phyloP scores from a whole-genome alignment of 2,888 invertebrate species.

The Druceiella hillmani region DNA sequence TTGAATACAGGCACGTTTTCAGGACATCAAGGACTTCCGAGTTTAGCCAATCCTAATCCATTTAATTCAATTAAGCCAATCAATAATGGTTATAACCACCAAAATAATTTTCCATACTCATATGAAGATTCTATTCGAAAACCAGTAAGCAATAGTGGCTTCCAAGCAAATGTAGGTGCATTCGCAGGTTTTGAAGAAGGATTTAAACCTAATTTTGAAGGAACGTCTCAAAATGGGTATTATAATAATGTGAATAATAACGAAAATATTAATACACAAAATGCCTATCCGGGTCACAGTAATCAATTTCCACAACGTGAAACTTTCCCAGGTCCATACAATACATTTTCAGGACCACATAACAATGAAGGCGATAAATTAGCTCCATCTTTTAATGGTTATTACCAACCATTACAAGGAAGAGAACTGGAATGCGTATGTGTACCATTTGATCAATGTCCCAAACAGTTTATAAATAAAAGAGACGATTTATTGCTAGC shows the following conservation, averaged over 20 bases:
- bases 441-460: slow-evolving; percentile 67
- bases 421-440: slow-evolving; percentile 64
- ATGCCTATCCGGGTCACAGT: not conserved
- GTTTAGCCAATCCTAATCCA: too few species aligned
- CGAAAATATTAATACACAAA: slow-evolving; percentile 16
- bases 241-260: slow-evolving; percentile 10
- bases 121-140: too few species aligned
- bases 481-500: slow-evolving; percentile 63
- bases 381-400: too few species aligned
- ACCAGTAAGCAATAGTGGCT: too few species aligned
- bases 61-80: too few species aligned
- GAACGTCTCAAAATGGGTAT: slow-evolving; percentile 9
- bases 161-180: too few species aligned
- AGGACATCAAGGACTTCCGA: slow-evolving; percentile 45
- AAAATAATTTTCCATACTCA: too few species aligned
- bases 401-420: too few species aligned
- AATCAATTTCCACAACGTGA: too few species aligned
- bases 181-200: too few species aligned
- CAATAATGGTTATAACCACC: slow-evolving; percentile 30
- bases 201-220: too few species aligned
- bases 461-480: slow-evolving; percentile 60
- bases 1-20: slow-evolving; percentile 29
- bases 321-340: slow-evolving; percentile 13
- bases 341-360: slow-evolving; percentile 27
- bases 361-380: too few species aligned